Evolutionary conservation across 2,113 vertebrate species (phyloP).

Genomic region (Grantiella picta): DNA sequence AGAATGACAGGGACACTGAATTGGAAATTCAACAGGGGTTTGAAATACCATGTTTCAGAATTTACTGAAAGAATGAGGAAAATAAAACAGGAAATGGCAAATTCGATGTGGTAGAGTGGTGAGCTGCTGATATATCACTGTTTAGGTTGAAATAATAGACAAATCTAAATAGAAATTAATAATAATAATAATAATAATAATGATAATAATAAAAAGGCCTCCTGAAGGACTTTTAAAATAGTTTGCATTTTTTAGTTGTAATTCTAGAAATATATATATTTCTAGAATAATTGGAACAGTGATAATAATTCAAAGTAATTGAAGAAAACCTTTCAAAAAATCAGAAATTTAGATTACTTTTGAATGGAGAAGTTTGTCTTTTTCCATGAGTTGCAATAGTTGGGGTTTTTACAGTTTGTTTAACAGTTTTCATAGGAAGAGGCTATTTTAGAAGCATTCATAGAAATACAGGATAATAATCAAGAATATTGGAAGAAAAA

Average conservation of each 20-base stretch:
- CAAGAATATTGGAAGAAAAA: background rate
- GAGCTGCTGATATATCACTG: background rate
- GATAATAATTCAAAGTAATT: background rate
- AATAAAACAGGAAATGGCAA: background rate
- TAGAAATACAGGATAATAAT: background rate
- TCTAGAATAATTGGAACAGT: background rate
- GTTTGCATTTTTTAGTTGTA: background rate
- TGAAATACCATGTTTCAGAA: background rate
- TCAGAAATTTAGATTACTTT: background rate
- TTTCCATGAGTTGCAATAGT: background rate
- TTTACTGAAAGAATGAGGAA: background rate
- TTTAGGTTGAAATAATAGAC: background rate
- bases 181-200: background rate
- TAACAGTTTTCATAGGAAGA: background rate
- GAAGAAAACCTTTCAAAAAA: background rate
- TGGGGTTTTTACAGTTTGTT: background rate
- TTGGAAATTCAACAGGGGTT: background rate
- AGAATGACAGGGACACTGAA: constrained; percentile 20
- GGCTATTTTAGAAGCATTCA: background rate
- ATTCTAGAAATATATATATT: background rate
- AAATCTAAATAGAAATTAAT: background rate
- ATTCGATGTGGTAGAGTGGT: background rate
- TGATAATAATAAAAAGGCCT: background rate
- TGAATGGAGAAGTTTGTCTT: background rate
- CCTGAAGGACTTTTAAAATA: background rate